These are phyloP conservation scores for Anthrax anthrax DNA, from an alignment of 2,888 invertebrate species.

Conservation along the genomic window DNA sequence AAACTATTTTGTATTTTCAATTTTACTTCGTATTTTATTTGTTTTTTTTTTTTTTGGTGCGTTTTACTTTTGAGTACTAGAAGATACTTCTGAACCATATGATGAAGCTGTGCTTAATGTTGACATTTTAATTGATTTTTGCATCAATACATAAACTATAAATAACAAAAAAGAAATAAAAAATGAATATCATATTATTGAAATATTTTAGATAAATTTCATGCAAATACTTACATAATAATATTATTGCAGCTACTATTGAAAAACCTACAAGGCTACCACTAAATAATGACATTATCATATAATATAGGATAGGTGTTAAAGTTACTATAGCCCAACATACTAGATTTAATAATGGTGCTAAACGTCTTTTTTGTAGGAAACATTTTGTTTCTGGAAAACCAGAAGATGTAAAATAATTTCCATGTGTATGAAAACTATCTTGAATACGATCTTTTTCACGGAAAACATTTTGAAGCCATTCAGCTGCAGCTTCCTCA, in stretches of 20 bases:
- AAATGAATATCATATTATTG: background rate
- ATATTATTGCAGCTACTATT: constrained; percentile 52
- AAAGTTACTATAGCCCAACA: constrained; percentile 55
- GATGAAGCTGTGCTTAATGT: constrained; percentile 73
- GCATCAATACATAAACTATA: constrained; percentile 61
- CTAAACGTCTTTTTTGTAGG: constrained; percentile 42
- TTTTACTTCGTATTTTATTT: too few relatives aligned
- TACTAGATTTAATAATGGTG: constrained; percentile 54
- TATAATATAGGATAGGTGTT: constrained; percentile 56
- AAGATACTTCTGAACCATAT: constrained; percentile 42
- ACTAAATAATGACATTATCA: constrained; percentile 50
- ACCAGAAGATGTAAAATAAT: constrained; percentile 65
- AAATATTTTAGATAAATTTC: background rate
- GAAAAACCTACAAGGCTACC: constrained; percentile 57
- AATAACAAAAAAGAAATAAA: background rate
- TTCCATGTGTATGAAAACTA: constrained; percentile 40
- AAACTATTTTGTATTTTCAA: too few relatives aligned
- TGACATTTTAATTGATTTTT: constrained; percentile 69
- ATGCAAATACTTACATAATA: constrained; percentile 53
- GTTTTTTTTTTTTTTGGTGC: too few relatives aligned
- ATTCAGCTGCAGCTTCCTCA: constrained; percentile 54
- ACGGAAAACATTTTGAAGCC: constrained; percentile 70
- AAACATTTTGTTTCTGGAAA: constrained; percentile 47
- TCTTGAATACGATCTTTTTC: constrained; percentile 51
- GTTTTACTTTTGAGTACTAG: background rate